Percentiles rank a stretch among this genome's conserved stretches.
Evolutionary conservation across 2,797 vertebrate species (phyloP).

Genomic region (Gephyroberyx darwinii): DNA sequence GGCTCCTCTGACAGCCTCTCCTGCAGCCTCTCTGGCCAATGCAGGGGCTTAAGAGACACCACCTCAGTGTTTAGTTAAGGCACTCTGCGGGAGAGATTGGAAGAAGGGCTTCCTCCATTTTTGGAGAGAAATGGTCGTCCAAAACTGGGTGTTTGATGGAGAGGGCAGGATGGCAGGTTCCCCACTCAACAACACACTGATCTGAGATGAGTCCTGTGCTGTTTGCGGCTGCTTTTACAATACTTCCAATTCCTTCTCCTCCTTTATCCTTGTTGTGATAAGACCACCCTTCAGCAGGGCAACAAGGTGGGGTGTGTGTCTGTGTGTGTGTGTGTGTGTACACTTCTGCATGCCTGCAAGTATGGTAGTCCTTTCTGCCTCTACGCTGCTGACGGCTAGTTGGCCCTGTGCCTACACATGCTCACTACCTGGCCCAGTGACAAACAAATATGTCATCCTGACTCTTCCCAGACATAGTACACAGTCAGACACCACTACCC

Average conservation of each 20-base stretch:
- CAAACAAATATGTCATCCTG: constrained; percentile 71
- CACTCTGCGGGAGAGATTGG: constrained; percentile 12
- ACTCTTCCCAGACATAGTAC: constrained; percentile 61
- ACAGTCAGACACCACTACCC: constrained; percentile 42
- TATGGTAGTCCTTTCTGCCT: constrained; percentile 12
- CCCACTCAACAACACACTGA: constrained; percentile 8
- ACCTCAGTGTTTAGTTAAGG: constrained; percentile 39
- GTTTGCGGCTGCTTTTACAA: constrained; percentile 10
- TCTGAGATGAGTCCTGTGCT: constrained; percentile 8
- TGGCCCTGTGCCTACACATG: constrained; percentile 37
- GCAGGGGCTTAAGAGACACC: constrained; percentile 47
- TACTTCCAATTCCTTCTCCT: background rate
- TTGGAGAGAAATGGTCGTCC: constrained; percentile 15
- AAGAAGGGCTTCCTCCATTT: constrained; percentile 27
- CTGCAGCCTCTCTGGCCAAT: constrained; percentile 39
- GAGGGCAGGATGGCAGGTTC: background rate
- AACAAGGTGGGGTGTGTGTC: background rate
- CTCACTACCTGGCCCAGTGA: constrained; percentile 59
- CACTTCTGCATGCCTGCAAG: constrained; percentile 14
- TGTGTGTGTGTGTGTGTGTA: constrained; percentile 11
- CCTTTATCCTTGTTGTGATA: constrained; percentile 25
- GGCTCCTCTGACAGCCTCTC: constrained; percentile 56
- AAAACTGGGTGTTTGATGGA: constrained; percentile 13
- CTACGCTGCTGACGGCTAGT: constrained; percentile 26
- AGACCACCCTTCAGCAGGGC: constrained; percentile 30